phyloP scores from a whole-genome alignment of 1,140 invertebrate genomes.

The Trypoxylus dichotomus region DNA sequence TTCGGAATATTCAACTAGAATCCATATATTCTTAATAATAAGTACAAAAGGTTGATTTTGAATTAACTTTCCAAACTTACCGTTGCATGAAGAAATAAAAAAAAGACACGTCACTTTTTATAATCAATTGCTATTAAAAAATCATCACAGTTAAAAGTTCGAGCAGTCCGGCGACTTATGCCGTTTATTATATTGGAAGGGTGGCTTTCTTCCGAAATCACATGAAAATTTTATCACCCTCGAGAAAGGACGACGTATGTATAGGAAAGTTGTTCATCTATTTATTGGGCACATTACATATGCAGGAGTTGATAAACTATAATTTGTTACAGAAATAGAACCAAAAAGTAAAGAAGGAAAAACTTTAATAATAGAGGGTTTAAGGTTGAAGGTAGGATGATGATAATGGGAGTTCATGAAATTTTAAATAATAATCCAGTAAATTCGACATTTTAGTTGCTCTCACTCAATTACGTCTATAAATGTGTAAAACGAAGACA shows the following conservation, averaged over 20 bases:
- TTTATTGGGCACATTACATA: conserved; percentile 15
- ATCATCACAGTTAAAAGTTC: neutral
- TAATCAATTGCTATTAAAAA: neutral
- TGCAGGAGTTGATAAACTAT: conserved; percentile 17
- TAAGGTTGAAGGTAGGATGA: conserved; percentile 5
- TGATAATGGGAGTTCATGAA: conserved; percentile 17
- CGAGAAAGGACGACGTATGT: neutral
- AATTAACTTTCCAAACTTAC: too few relatives aligned
- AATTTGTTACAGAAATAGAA: conserved; percentile 12
- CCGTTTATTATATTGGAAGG: neutral
- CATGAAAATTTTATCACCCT: conserved; percentile 3
- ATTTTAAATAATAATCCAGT: conserved; percentile 18
- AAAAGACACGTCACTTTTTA: conserved; percentile 12
- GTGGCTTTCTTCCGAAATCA: conserved; percentile 9
- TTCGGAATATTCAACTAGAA: too few relatives aligned
- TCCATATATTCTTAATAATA: too few relatives aligned
- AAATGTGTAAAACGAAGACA: conserved; percentile 12
- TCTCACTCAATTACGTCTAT: conserved; percentile 24
- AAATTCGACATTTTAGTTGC: conserved; percentile 9
- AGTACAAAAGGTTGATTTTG: too few relatives aligned
- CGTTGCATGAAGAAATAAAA: neutral
- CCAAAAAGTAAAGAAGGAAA: neutral
- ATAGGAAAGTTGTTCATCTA: neutral
- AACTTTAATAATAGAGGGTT: conserved; percentile 1
- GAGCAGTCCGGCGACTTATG: neutral